These are phyloP conservation scores for Pecten maximus DNA, from an alignment of 2,888 invertebrate genomes.

Conservation along the genomic window DNA sequence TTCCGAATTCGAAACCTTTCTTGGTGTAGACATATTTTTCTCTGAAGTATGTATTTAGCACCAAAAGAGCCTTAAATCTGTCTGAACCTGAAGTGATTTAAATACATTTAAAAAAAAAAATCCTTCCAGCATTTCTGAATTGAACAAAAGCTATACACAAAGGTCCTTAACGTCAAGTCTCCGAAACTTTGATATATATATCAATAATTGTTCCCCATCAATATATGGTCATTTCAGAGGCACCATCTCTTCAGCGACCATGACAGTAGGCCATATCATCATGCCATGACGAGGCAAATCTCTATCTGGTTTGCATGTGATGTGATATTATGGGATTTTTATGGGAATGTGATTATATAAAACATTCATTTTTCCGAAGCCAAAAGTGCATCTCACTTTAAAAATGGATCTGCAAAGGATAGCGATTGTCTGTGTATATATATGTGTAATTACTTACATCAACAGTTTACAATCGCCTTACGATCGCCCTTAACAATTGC, in stretches of 20 bases:
- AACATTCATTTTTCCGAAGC: not conserved
- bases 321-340: not conserved
- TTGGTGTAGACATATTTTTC: not conserved
- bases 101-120: not conserved
- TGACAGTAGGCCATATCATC: not conserved
- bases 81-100: not conserved
- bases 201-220: not conserved
- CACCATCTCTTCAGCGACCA: not conserved
- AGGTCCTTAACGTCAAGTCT: not conserved
- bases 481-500: not conserved
- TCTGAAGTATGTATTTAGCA: not conserved
- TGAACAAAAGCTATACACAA: not conserved
- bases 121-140: not conserved
- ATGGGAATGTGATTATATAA: not conserved
- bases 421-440: not conserved
- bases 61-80: not conserved
- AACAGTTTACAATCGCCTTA: not conserved
- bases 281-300: not conserved
- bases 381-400: conserved; percentile 30
- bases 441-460: not conserved
- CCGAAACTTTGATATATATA: not conserved
- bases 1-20: not conserved
- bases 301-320: not conserved
- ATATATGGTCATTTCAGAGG: not conserved
- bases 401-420: not conserved